Conservation (phyloP, 2,888 invertebrate genomes). For the Hypercompe scribonia region DNA sequence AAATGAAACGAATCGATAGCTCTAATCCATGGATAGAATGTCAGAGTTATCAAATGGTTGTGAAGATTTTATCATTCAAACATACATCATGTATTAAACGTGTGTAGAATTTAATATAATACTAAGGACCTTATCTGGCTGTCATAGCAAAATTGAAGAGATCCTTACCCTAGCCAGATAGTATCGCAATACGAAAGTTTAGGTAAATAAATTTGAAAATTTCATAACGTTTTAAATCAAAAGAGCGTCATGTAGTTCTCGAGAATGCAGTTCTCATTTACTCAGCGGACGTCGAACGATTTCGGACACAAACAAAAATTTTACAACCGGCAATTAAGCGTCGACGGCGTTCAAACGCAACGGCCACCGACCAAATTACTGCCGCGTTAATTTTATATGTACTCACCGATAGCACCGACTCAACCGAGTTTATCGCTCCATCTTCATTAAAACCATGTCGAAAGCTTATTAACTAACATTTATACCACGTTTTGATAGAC, state of each 20-base stretch:
- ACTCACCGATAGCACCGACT: constrained; percentile 45
- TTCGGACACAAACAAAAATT: constrained; percentile 70
- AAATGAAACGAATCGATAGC: neutral
- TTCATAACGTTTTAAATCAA: constrained; percentile 56
- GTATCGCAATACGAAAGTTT: neutral
- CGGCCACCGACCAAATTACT: constrained; percentile 56
- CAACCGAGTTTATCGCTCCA: constrained; percentile 53
- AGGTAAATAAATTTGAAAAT: constrained; percentile 51
- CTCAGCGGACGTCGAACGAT: constrained; percentile 59
- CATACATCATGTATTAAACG: neutral
- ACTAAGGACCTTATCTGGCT: neutral
- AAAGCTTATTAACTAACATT: constrained; percentile 57
- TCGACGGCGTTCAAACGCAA: constrained; percentile 50
- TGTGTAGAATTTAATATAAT: neutral
- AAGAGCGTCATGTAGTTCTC: constrained; percentile 55
- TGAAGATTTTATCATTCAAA: neutral
- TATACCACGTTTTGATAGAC: constrained; percentile 55
- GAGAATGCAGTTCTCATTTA: constrained; percentile 62
- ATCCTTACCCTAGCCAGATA: neutral
- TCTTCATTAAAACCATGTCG: constrained; percentile 61
- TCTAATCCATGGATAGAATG: neutral
- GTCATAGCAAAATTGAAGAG: neutral
- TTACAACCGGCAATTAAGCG: constrained; percentile 69
- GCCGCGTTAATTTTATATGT: constrained; percentile 56
- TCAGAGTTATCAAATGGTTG: no score